Base-by-base conservation (phyloP, 2,888 invertebrate genomes). In the Mechanitis messenoides region DNA sequence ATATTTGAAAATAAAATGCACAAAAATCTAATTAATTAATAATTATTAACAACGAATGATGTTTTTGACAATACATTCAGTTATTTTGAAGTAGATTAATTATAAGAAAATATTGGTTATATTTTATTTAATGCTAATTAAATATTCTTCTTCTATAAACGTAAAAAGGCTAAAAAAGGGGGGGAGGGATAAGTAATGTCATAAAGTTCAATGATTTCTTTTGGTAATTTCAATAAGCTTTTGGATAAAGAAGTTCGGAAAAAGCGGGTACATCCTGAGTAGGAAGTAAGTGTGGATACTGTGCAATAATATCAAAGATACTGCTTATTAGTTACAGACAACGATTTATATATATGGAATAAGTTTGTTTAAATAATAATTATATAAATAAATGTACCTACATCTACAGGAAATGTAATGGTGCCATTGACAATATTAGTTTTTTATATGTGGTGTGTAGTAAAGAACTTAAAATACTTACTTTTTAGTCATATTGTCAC, bases 401-500 rank as follows among this genome's bases (percentile, higher is more conserved):
- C 61, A 66, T 61, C 59, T 64, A 64, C 66, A 63, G 70, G 73
- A 72, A 68, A 71, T 67, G 72, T 71, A 66, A 81, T 81, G 83
- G 85, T 86, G 85, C 83, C 83, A 83, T 81, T 82, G 85, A 85
- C 86, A 86, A 85, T 85, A 85, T 84, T 82, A 82, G 74, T 83
- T 85, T 71, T 77, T 79, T 79, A 50, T 50, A 50, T 50, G 7
- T 31, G 28, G 50, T 20, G 20, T 50, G 58, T 56, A 45, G 60
- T 60, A 63, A 59, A 57, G 42, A 42, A 3, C 7, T 42, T 42
- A 42, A 42, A 42, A 9, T 42, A 42, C 42, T 63, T 59, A 53
- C 53, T 61, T 63, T 45, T 56, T 66, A 66, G 59, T 57, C 45
- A 46, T 61, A 53, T 55, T 61, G 53, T 38, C 56, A 47, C 62